These are phyloP conservation scores for Hetaerina americana DNA, from an alignment of 1,140 invertebrate genomes.

Conservation along the genomic window DNA sequence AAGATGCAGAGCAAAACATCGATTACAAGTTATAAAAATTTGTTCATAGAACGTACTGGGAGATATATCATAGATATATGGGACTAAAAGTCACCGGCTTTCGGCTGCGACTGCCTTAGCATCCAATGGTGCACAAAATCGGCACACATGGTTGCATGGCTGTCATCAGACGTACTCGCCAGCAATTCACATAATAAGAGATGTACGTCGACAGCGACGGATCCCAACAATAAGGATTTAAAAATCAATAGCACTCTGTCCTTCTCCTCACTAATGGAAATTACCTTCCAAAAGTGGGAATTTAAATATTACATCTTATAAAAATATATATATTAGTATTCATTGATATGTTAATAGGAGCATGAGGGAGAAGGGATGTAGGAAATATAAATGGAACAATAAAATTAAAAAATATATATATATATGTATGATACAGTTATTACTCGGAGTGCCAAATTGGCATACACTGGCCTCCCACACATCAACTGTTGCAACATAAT, in stretches of 20 bases:
- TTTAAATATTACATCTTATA: not conserved
- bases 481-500: not conserved
- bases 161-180: not conserved
- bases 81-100: constrained; percentile 57
- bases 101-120: not conserved
- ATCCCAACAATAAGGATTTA: not conserved
- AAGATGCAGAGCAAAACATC: not conserved
- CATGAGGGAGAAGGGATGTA: not conserved
- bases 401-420: not conserved
- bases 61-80: constrained; percentile 95
- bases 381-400: not conserved
- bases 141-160: not conserved
- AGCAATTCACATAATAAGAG: not conserved
- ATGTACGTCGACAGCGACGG: not conserved
- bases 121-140: not conserved
- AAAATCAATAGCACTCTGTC: not conserved
- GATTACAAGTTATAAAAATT: not conserved
- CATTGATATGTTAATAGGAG: not conserved
- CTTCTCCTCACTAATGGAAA: not conserved
- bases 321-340: not conserved
- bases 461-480: not conserved
- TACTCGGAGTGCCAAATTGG: not conserved
- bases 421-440: no score
- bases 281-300: not conserved
- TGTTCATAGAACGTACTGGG: constrained; percentile 86